Evolutionary conservation across 2,113 vertebrate species (phyloP), one percentile per base, ranked within the genome.

Genomic region (Syngnathus scovelli): DNA sequence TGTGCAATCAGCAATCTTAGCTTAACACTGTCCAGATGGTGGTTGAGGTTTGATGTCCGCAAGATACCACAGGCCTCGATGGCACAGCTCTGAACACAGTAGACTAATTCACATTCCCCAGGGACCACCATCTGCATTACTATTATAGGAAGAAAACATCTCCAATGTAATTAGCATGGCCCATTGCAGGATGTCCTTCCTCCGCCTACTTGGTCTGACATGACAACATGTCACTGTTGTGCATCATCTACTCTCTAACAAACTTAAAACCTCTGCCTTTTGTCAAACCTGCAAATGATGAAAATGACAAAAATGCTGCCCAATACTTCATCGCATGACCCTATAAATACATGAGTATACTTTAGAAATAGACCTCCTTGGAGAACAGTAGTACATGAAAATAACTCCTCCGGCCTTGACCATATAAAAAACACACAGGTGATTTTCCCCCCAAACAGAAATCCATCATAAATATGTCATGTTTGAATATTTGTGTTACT

Each of bases 111-210:
- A 71, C 37, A 67, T 68, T 85, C 78, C 85, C 66, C 6, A 37
- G 81, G 74, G 83, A 86, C 79, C 71, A 60, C 71, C 78, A 76
- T 85, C 85, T 83, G 75, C 79, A 86, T 69, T 70, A 64, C 62
- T 77, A 78, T 78, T 85, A 85, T 69, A 71, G 70, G 78, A 83
- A 67, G 66, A 78, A 85, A 83, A 83, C 81, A 83, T 85, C 81
- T 82, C 76, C 72, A 80, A 82, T 86, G 80, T 69, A 79, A 87
- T 87, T 86, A 87, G 64, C 64, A 6, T 66, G 70, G 66, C 67
- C 63, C 66, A 68, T 73, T 76, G 64, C 85, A 81, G 81, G 84
- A 84, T 82, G 81, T 80, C 70, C 71, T 61, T 75, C 69, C 67
- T 68, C 56, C 46, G 27, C 64, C 69, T 67, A 73, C 77, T 74